These are phyloP conservation scores for Xanthorhoe designata DNA, from an alignment of 2,888 invertebrate genomes.

Conservation along the genomic window DNA sequence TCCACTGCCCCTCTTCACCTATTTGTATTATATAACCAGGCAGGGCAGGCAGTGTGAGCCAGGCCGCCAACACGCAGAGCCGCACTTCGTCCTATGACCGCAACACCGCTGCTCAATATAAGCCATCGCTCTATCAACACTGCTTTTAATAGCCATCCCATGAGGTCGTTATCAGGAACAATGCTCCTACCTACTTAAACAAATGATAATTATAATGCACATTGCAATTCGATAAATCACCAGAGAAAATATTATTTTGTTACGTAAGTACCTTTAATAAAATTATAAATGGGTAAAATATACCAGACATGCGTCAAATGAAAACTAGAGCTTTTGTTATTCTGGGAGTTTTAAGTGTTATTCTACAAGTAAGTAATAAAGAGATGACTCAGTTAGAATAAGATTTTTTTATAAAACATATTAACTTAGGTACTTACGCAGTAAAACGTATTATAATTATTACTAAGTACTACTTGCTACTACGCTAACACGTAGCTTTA, in stretches of 20 bases:
- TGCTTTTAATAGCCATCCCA: slow-evolving; percentile 71
- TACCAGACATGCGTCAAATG: too few relatives aligned
- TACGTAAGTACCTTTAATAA: too few relatives aligned
- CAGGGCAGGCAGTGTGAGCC: slow-evolving; percentile 67
- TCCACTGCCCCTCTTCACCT: slow-evolving; percentile 83
- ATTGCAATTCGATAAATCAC: slow-evolving; percentile 54
- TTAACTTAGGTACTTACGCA: too few relatives aligned
- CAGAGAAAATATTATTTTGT: slow-evolving; percentile 38
- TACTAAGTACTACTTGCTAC: too few relatives aligned
- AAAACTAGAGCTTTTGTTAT: too few relatives aligned
- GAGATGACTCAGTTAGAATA: too few relatives aligned
- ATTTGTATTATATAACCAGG: slow-evolving; percentile 84
- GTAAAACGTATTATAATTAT: too few relatives aligned
- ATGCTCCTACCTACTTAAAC: slow-evolving; percentile 40
- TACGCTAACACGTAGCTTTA: too few relatives aligned
- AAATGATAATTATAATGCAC: slow-evolving; percentile 54
- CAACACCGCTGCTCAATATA: slow-evolving; percentile 65
- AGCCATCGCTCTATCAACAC: slow-evolving; percentile 56
- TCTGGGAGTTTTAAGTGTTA: too few relatives aligned
- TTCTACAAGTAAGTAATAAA: too few relatives aligned
- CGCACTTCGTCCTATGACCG: slow-evolving; percentile 69
- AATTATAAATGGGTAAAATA: not conserved
- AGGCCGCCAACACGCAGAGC: slow-evolving; percentile 60
- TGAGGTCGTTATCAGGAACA: slow-evolving; percentile 57
- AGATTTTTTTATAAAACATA: too few relatives aligned